Base-by-base conservation (phyloP, 2,888 invertebrate genomes). In the Gortyna flavago region DNA sequence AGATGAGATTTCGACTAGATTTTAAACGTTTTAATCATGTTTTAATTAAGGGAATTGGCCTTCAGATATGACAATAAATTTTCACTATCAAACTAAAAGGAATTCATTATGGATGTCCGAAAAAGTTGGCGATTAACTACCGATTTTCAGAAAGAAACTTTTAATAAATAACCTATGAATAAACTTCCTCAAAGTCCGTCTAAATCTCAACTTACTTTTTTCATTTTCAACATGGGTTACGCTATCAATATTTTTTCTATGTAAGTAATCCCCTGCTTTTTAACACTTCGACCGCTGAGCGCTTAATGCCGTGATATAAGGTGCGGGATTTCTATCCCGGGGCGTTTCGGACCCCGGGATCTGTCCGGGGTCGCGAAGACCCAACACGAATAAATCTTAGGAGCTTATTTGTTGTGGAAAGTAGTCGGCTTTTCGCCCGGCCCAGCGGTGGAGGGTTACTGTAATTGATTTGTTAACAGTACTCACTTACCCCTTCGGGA, bases 401-500 rank as follows among this genome's bases (percentile, higher is more conserved):
- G 79, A 89, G 91, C 90, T 92, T 92, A 93, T 93, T 92, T 92
- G 93, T 91, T 88, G 88, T 86, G 88, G 91, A 90, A 92, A 91
- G 89, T 91, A 87, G 87, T 87, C 79, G 86, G 88, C 83, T 87
- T 85, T 83, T 69, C 84, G 79, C 77, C 78, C 78, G 76, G 76
- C 77, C 48, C 48, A n/a, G 71, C 62, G 69, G 75, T 25, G 76
- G 59, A 83, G 85, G 88, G 88, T 82, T 81, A 80, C 75, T 85
- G 83, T 86, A 85, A 89, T 89, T 90, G 90, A 91, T 91, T 91
- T 91, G 90, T 87, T 81, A 88, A 88, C 87, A 84, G 87, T 85
- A 79, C 88, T 79, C 79, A 83, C 84, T 87, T 87, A 85, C 85
- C 87, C 87, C 87, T 75, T 79, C 38, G 87, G 81, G 88, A 79